Evolutionary conservation across 2,797 vertebrate genomes (phyloP).

Genomic region (Mergus octosetaceus): DNA sequence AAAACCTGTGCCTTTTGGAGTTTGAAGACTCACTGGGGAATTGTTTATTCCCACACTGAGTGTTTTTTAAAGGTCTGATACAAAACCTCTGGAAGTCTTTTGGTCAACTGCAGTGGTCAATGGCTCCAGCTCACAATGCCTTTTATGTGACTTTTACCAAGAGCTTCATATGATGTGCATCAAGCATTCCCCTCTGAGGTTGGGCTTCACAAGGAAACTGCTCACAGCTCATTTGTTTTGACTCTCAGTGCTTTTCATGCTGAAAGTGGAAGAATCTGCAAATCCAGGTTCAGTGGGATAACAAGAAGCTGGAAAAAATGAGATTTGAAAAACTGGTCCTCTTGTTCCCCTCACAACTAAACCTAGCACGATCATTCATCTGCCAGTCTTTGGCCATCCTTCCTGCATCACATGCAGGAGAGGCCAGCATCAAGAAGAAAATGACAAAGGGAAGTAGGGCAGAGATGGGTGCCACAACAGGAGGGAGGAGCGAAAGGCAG

Average conservation of each 20-base stretch:
- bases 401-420: neutral
- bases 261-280: neutral
- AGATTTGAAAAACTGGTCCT: neutral
- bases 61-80: neutral
- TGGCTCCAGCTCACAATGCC: neutral
- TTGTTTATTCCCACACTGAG: neutral
- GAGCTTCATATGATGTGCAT: neutral
- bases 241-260: neutral
- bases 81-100: neutral
- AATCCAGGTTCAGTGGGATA: neutral
- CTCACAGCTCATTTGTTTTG: neutral
- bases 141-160: neutral
- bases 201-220: neutral
- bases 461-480: neutral
- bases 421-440: neutral
- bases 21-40: neutral
- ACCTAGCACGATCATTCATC: neutral
- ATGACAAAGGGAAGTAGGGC: neutral
- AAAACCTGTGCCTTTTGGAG: neutral
- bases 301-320: neutral
- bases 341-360: neutral
- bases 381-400: neutral
- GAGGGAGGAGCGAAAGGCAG: neutral
- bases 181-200: neutral
- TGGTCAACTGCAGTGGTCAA: neutral